These are phyloP conservation scores for Ptilodon capucinus DNA, from an alignment of 2,888 invertebrate genomes.

Conservation along the genomic window DNA sequence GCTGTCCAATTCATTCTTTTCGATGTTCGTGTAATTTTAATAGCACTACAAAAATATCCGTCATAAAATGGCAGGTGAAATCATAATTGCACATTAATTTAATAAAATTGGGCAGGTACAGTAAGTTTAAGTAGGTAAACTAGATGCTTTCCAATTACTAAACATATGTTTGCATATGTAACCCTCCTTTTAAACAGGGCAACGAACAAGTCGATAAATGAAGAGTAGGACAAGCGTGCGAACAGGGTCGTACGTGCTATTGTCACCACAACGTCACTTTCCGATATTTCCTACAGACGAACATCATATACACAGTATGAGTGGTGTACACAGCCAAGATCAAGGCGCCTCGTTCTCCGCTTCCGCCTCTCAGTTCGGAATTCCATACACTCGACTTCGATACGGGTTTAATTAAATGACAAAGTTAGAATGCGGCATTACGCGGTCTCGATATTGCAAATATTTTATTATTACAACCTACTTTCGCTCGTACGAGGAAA, in stretches of 20 bases:
- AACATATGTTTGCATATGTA: constrained; percentile 37
- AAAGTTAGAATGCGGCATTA: constrained; percentile 32
- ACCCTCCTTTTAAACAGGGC: constrained; percentile 56
- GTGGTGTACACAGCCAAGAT: constrained; percentile 57
- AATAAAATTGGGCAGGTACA: no score
- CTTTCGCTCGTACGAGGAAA: constrained; percentile 20
- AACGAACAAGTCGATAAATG: constrained; percentile 67
- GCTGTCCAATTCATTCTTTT: no score
- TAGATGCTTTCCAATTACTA: not conserved
- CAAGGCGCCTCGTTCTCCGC: constrained; percentile 65
- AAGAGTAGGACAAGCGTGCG: constrained; percentile 73
- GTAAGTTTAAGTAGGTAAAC: no score
- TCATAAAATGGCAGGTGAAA: no score
- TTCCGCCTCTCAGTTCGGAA: constrained; percentile 69
- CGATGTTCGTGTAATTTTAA: no score
- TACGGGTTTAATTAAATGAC: constrained; percentile 39
- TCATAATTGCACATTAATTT: no score
- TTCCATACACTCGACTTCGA: constrained; percentile 45
- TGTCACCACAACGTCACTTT: constrained; percentile 63
- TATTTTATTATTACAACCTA: constrained; percentile 32
- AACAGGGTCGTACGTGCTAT: constrained; percentile 73
- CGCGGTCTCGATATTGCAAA: constrained; percentile 26
- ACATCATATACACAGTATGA: constrained; percentile 20
- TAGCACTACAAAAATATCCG: no score
- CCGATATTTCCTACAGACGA: constrained; percentile 56